A percentile compares a stretch with the other conserved stretches of the same genome.
These are phyloP conservation scores for Protobothrops flavoviridis DNA, from an alignment of 2,113 vertebrate species.

Conservation along the genomic window DNA sequence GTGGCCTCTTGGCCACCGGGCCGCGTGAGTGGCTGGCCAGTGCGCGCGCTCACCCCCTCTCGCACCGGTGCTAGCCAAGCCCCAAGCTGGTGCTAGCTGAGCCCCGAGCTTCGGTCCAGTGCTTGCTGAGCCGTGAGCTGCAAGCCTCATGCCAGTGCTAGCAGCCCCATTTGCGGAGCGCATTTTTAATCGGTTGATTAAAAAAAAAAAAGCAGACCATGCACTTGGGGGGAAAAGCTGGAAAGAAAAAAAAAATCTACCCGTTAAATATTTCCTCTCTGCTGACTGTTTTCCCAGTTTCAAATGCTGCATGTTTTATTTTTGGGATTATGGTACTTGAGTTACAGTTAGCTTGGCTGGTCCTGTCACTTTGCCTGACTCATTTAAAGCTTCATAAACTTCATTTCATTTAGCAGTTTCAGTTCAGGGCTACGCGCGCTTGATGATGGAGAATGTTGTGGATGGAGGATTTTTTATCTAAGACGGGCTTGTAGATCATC, in stretches of 20 bases:
- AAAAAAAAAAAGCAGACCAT: background rate
- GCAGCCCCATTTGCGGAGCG: too few relatives aligned
- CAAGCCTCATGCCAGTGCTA: too few relatives aligned
- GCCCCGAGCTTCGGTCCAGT: too few relatives aligned
- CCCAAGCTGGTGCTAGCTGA: too few relatives aligned
- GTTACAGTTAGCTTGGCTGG: background rate
- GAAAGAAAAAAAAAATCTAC: background rate
- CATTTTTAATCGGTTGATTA: too few relatives aligned
- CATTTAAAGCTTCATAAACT: background rate
- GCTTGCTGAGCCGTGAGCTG: too few relatives aligned
- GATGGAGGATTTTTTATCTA: background rate
- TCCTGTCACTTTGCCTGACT: background rate
- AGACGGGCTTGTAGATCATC: background rate
- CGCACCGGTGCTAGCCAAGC: too few relatives aligned
- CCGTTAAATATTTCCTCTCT: background rate
- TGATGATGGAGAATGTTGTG: background rate
- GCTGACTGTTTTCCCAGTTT: background rate
- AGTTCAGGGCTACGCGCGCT: background rate
- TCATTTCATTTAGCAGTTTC: conserved; percentile 1
- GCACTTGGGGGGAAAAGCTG: background rate
- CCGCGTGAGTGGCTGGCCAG: too few relatives aligned
- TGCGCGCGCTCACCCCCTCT: too few relatives aligned
- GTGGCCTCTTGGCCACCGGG: too few relatives aligned
- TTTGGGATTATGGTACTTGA: background rate
- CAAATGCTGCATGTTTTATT: background rate